Evolutionary conservation across 2,888 invertebrate genomes (phyloP), one percentile per base, ranked within the genome.

Genomic region (Lycocerus yunnanus): DNA sequence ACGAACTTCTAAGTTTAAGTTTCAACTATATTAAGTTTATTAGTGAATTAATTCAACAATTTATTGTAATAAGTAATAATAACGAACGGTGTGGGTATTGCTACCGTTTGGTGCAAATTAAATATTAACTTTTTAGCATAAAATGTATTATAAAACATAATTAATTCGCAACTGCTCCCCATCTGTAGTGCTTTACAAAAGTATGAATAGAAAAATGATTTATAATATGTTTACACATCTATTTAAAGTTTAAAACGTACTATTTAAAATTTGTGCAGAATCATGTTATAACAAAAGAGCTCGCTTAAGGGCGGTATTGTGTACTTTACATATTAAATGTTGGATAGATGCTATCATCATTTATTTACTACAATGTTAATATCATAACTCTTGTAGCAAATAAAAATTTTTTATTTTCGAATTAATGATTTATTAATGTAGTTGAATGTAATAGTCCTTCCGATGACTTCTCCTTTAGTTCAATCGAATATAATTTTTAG

Each of bases 181-280:
- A 68, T 58, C 43, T 59, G 16, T 61, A 16, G 71, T 61, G 61
- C 66, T 20, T 66, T 65, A 63, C 20, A 15, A 58, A 10, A 65
- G 43, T 58, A 63, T 78, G 75, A 76, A 77, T 74, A 71, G 79
- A 80, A 81, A 81, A 80, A 82, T 83, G 83, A 83, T 83, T 82
- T 82, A 82, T 82, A 43, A 79, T 80, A 75, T 83, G 82, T 83
- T 83, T 83, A 83, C 82, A 83, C 82, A 81, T 82, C 81, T 79
- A 81, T 83, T 83, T 83, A 82, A 82, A 83, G 81, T 83, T 83
- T 83, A 83, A 83, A 83, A 77, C 80, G 80, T 77, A 79, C 81
- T 79, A 80, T 82, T 82, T 82, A 80, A 69, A 77, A 79, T 66
- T 82, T 81, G 69, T 82, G 82, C 82, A 78, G 77, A 72, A 79